Evolutionary conservation across 2,113 vertebrate genomes (phyloP).

Genomic region (Zosterops hypoxanthus): DNA sequence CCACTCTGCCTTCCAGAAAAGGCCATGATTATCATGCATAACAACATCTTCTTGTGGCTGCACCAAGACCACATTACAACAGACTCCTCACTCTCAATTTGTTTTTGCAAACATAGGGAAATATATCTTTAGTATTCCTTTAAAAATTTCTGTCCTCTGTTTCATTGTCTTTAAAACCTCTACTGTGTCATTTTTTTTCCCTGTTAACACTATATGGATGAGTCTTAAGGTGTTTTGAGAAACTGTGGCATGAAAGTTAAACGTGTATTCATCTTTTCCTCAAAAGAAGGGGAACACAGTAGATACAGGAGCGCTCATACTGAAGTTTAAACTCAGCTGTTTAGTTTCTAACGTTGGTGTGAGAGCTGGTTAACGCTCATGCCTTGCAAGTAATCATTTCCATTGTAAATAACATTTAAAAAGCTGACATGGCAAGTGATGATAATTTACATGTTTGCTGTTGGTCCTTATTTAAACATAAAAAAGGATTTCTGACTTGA

Average conservation of each 20-base stretch:
- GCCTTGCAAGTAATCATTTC: background rate
- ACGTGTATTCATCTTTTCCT: background rate
- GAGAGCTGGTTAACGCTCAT: background rate
- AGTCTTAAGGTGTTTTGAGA: background rate
- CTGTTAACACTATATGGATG: background rate
- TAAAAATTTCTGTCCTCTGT: background rate
- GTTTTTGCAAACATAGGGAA: background rate
- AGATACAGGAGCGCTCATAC: background rate
- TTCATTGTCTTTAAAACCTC: slow-evolving; percentile 6
- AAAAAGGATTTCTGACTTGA: background rate
- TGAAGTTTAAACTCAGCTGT: background rate
- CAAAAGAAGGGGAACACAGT: background rate
- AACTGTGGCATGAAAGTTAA: background rate
- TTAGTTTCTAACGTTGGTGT: background rate
- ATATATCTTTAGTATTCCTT: background rate
- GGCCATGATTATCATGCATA: background rate
- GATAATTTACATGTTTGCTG: background rate
- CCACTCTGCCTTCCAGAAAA: background rate
- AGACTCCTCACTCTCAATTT: background rate
- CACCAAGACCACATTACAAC: background rate
- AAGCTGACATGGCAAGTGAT: background rate
- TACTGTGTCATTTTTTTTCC: background rate
- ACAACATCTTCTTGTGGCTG: background rate
- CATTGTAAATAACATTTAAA: background rate
- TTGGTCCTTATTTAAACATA: background rate